Evolutionary conservation across 2,797 vertebrate species (phyloP).

Genomic region (Melanotaenia nigrans): DNA sequence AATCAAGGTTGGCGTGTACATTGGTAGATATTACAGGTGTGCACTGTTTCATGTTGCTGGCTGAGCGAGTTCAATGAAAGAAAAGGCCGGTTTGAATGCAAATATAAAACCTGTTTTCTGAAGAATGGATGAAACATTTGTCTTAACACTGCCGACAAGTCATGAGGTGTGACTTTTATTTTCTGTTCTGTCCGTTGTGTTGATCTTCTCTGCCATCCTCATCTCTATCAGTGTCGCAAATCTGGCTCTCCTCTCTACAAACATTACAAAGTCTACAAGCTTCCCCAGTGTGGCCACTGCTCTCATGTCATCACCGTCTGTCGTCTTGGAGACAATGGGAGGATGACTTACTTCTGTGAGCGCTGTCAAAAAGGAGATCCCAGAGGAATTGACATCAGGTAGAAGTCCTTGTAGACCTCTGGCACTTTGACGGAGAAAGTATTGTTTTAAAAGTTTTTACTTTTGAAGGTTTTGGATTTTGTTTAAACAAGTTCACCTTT

Average conservation of each 20-base stretch:
- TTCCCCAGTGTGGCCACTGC: constrained; percentile 85
- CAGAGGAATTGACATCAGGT: constrained; percentile 83
- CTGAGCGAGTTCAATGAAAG: constrained; percentile 5
- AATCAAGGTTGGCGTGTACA: neutral
- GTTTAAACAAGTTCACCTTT: neutral
- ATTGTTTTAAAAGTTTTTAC: constrained; percentile 1
- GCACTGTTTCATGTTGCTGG: neutral
- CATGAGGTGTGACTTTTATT: constrained; percentile 11
- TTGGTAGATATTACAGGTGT: neutral
- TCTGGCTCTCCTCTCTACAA: constrained; percentile 84
- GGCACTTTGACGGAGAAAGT: constrained; percentile 22
- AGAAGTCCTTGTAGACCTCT: constrained; percentile 48
- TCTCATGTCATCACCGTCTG: constrained; percentile 85
- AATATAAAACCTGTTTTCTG: constrained; percentile 8
- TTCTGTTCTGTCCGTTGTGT: constrained; percentile 15
- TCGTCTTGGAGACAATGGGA: constrained; percentile 88
- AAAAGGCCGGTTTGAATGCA: constrained; percentile 6
- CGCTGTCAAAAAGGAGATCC: constrained; percentile 88
- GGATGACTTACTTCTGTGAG: constrained; percentile 95
- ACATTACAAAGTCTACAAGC: constrained; percentile 92
- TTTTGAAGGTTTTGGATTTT: neutral
- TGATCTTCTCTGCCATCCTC: constrained; percentile 17
- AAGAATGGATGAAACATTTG: constrained; percentile 32
- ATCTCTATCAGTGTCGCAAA: constrained; percentile 86
- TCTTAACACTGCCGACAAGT: constrained; percentile 21